These are phyloP conservation scores for Mesochorus sp. DNA, from an alignment of 2,888 invertebrate species.

Conservation along the genomic window DNA sequence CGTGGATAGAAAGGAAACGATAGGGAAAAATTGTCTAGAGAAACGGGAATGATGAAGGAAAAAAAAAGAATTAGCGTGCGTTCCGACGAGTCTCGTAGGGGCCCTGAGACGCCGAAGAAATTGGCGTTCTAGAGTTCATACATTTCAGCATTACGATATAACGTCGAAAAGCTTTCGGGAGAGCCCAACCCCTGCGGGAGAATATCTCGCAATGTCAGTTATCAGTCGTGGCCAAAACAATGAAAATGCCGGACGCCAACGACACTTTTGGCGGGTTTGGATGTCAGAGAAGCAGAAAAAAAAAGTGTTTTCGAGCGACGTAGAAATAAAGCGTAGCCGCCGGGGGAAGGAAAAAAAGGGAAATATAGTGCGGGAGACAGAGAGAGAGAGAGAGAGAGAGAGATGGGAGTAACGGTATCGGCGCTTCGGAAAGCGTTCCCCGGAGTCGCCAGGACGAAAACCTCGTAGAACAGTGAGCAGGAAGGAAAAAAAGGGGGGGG, in stretches of 20 bases:
- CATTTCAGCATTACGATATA: constrained; percentile 12
- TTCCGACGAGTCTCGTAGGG: too few species aligned
- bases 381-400: neutral
- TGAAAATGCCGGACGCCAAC: constrained; percentile 45
- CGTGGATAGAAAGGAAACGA: neutral
- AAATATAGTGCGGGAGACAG: neutral
- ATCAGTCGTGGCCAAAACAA: constrained; percentile 62
- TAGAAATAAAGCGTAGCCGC: constrained; percentile 45
- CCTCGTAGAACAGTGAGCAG: neutral
- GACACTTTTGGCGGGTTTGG: constrained; percentile 50
- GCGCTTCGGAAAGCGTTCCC: constrained; percentile 40
- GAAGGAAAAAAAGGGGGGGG: neutral
- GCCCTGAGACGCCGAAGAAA: constrained; percentile 2
- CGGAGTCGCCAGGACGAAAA: constrained; percentile 60
- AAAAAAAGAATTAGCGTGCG: too few species aligned
- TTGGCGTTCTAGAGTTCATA: neutral
- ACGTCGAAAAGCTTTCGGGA: neutral
- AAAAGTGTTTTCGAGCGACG: constrained; percentile 22
- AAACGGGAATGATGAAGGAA: too few species aligned
- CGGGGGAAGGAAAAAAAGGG: constrained; percentile 38
- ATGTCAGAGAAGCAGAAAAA: constrained; percentile 15
- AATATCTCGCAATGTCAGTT: constrained; percentile 49
- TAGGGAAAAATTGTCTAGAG: too few species aligned
- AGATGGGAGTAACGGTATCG: constrained; percentile 60
- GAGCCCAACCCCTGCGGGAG: constrained; percentile 50